Conservation (phyloP, 2,888 invertebrate species). For the Drosophila kambysellisi region DNA sequence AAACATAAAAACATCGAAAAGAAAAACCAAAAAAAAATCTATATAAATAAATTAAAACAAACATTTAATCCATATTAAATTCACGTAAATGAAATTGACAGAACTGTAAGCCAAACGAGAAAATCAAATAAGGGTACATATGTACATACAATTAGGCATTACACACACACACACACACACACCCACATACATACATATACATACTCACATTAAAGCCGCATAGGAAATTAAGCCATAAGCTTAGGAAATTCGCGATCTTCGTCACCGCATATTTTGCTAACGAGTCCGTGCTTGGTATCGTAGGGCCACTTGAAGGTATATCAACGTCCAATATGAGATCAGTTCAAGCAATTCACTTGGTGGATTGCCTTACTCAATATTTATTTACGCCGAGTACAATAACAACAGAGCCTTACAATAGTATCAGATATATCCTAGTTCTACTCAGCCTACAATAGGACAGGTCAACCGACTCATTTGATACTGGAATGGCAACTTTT, state of each 20-base stretch:
- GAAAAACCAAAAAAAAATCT: slow-evolving; percentile 19
- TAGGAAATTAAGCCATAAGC: slow-evolving; percentile 1
- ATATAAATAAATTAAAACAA: slow-evolving; percentile 17
- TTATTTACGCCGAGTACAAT: slow-evolving; percentile 2
- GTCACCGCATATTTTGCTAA: neutral
- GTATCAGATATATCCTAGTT: neutral
- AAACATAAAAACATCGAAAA: slow-evolving; percentile 52
- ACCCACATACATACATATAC: slow-evolving; percentile 1
- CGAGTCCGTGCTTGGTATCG: neutral
- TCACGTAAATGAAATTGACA: slow-evolving; percentile 31
- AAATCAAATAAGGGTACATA: slow-evolving; percentile 16
- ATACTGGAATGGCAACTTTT: neutral
- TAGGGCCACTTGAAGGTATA: neutral
- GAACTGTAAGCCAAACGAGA: slow-evolving; percentile 20
- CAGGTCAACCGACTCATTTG: neutral
- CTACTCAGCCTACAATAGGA: neutral
- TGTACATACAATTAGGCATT: slow-evolving; percentile 17
- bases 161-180: slow-evolving; percentile 15
- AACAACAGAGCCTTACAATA: neutral
- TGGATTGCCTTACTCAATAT: neutral
- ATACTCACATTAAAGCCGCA: slow-evolving; percentile 2
- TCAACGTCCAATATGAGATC: neutral
- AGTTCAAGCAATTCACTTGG: neutral
- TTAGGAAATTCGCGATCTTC: neutral
- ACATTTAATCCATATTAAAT: slow-evolving; percentile 31